These are phyloP conservation scores for Eutolmus rufibarbis DNA, from an alignment of 2,888 invertebrate genomes.

Conservation along the genomic window DNA sequence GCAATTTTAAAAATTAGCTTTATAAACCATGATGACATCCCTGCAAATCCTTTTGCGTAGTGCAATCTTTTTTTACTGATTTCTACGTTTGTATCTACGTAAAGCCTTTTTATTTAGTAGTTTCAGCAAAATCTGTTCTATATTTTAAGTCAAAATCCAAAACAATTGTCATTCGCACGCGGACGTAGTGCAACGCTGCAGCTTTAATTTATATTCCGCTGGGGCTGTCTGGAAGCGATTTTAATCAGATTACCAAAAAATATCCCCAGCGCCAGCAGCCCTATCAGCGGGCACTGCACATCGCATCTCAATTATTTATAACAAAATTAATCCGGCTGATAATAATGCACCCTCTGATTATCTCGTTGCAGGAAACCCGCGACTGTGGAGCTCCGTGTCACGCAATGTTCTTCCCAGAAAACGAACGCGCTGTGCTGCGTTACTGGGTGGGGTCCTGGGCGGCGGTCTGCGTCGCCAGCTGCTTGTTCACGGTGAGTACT, in stretches of 20 bases:
- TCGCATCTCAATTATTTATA: not conserved
- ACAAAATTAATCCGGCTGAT: slow-evolving; percentile 1
- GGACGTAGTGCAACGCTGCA: too few species aligned
- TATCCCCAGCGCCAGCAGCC: not conserved
- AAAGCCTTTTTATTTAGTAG: too few species aligned
- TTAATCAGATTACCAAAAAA: not conserved
- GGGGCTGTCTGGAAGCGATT: not conserved
- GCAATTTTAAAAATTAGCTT: too few species aligned
- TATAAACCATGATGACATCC: too few species aligned
- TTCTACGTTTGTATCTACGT: too few species aligned
- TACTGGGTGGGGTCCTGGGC: slow-evolving; percentile 96
- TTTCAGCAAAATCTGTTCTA: too few species aligned
- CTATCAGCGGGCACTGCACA: not conserved
- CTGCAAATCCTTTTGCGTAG: too few species aligned
- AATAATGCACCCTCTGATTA: slow-evolving; percentile 7
- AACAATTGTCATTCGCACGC: not conserved
- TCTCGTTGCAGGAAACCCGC: slow-evolving; percentile 61
- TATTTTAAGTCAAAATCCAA: not conserved
- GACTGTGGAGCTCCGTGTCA: slow-evolving; percentile 92
- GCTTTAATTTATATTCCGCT: not conserved
- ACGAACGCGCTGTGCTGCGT: slow-evolving; percentile 81
- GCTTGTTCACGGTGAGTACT: slow-evolving; percentile 78
- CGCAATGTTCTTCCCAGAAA: slow-evolving; percentile 88
- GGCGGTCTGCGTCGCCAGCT: slow-evolving; percentile 85
- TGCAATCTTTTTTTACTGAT: too few species aligned